phyloP scores from a whole-genome alignment of 2,888 invertebrate genomes.

The Autographa pulchrina region DNA sequence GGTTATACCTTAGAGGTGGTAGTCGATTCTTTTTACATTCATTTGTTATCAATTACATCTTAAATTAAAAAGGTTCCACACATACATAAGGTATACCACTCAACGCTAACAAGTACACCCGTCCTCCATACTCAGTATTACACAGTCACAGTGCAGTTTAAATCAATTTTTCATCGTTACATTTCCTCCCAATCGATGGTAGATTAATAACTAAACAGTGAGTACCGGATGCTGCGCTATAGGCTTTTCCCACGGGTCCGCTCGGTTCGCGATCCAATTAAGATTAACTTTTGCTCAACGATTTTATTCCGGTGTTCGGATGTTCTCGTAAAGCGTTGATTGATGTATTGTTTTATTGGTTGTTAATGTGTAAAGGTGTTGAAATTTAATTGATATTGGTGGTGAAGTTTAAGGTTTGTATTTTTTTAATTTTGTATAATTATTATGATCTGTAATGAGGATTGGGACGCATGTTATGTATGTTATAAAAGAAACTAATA shows the following conservation, averaged over 20 bases:
- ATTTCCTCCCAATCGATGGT: conserved; percentile 1
- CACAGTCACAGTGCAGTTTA: not conserved
- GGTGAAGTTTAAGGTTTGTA: not conserved
- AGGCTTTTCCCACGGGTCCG: conserved; percentile 4
- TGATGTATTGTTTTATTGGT: not conserved
- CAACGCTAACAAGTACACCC: no score
- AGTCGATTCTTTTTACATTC: no score
- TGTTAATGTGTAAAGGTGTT: not conserved
- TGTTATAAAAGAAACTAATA: no score
- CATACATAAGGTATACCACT: no score
- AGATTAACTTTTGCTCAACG: conserved; percentile 4
- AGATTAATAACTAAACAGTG: conserved; percentile 4
- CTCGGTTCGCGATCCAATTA: conserved; percentile 1
- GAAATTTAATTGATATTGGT: not conserved
- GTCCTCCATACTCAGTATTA: no score
- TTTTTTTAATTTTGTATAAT: no score
- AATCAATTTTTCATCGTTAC: not conserved
- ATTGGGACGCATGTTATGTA: no score
- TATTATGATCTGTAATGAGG: no score
- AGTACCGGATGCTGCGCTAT: not conserved
- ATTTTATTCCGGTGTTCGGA: not conserved
- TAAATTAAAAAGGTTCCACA: no score
- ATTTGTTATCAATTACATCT: no score
- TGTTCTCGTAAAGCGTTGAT: not conserved
- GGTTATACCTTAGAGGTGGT: no score